phyloP scores from a whole-genome alignment of 2,888 invertebrate genomes.

The Lampropteryx suffumata region DNA sequence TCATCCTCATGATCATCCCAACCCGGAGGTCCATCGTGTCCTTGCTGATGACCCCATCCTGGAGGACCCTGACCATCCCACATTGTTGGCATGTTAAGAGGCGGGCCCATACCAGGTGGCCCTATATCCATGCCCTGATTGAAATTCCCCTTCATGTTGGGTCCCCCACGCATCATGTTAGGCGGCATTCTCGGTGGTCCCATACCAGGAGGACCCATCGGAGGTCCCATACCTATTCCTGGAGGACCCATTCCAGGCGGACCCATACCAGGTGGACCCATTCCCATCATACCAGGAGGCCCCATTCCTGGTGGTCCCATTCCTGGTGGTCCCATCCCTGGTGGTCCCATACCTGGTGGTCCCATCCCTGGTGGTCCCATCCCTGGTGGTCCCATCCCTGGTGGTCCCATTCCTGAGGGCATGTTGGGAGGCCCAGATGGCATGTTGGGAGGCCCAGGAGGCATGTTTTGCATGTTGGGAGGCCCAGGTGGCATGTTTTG shows the following conservation, averaged over 20 bases:
- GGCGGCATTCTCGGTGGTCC: slow-evolving; percentile 66
- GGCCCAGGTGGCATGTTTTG: slow-evolving; percentile 29
- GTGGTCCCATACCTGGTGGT: slow-evolving; percentile 30
- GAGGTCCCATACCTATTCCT: slow-evolving; percentile 52
- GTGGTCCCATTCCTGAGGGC: slow-evolving; percentile 29
- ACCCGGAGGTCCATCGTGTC: slow-evolving; percentile 57
- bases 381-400: slow-evolving; percentile 28
- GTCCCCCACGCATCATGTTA: slow-evolving; percentile 62
- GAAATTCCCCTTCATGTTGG: slow-evolving; percentile 54
- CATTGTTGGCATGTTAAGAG: slow-evolving; percentile 66
- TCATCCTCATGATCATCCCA: slow-evolving; percentile 75
- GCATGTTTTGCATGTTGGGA: no score
- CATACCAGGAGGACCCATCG: slow-evolving; percentile 60
- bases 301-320: slow-evolving; percentile 29
- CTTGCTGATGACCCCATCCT: slow-evolving; percentile 49
- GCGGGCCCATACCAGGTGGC: slow-evolving; percentile 72
- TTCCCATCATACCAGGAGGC: slow-evolving; percentile 42
- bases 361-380: slow-evolving; percentile 29
- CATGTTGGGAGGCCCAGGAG: no score
- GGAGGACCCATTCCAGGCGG: slow-evolving; percentile 53
- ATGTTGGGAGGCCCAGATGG: no score
- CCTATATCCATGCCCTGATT: slow-evolving; percentile 70
- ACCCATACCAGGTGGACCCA: slow-evolving; percentile 43
- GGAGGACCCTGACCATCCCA: slow-evolving; percentile 68
- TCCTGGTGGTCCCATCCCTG: slow-evolving; percentile 29